Conservation (phyloP, 2,797 vertebrate genomes). For the Xiphorhynchus erythropygius region DNA sequence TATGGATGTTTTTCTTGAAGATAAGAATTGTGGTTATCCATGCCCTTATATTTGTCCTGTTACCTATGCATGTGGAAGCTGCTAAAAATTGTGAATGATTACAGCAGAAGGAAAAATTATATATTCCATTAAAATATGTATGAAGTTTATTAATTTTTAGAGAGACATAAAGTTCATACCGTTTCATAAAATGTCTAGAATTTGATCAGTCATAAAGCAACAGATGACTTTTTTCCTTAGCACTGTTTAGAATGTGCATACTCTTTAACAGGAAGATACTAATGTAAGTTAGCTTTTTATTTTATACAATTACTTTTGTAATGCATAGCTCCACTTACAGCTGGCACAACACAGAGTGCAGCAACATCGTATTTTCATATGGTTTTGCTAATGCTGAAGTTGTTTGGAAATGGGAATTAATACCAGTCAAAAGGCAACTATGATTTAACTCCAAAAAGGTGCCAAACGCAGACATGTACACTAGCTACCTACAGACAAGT, state of each 20-base stretch:
- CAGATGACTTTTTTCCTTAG: background rate
- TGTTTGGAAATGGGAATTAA: background rate
- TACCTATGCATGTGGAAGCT: background rate
- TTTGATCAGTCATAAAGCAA: background rate
- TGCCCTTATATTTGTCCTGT: background rate
- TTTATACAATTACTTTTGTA: background rate
- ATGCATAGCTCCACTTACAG: background rate
- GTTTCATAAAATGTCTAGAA: background rate
- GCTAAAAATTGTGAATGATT: background rate
- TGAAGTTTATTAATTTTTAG: background rate
- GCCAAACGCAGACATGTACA: background rate
- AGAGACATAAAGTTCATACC: background rate
- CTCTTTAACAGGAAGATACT: background rate
- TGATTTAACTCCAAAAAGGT: background rate
- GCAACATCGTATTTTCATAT: background rate
- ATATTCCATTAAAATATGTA: background rate
- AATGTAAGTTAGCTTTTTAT: background rate
- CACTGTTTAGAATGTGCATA: background rate
- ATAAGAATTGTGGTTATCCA: background rate
- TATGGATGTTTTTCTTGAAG: background rate
- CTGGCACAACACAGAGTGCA: background rate
- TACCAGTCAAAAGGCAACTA: background rate
- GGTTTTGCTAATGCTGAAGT: background rate
- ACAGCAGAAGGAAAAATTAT: background rate
- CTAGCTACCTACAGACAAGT: background rate